phyloP scores from a whole-genome alignment of 2,113 vertebrate species.

The Pteropus alecto region DNA sequence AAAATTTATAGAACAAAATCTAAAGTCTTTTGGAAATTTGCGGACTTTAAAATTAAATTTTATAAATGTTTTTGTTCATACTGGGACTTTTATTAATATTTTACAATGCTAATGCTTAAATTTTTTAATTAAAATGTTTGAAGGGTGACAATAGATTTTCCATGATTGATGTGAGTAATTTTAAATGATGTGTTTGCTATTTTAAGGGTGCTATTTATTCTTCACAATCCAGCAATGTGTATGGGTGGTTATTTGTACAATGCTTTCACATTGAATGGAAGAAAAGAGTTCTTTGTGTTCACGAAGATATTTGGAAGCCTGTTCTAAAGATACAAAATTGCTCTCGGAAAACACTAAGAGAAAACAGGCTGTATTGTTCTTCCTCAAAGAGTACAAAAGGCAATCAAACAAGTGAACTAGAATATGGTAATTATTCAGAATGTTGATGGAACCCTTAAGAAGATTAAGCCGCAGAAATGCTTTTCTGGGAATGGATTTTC shows the following conservation, averaged over 20 bases:
- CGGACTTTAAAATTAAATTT: neutral
- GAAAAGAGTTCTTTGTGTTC: constrained; percentile 67
- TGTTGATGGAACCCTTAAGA: constrained; percentile 51
- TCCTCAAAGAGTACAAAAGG: constrained; percentile 59
- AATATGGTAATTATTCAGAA: constrained; percentile 71
- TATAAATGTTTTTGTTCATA: neutral
- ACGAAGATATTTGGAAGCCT: constrained; percentile 56
- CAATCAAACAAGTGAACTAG: constrained; percentile 62
- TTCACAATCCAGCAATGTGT: constrained; percentile 37
- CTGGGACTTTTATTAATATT: constrained; percentile 15
- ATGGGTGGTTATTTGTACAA: constrained; percentile 42
- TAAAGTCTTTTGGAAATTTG: neutral
- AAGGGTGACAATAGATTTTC: constrained; percentile 53
- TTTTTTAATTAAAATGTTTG: constrained; percentile 58
- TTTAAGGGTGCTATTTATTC: constrained; percentile 61
- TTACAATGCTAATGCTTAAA: constrained; percentile 38
- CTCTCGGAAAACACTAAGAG: constrained; percentile 52
- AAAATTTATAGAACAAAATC: neutral
- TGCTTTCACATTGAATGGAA: constrained; percentile 10
- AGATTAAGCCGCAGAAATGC: constrained; percentile 50
- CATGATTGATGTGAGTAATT: constrained; percentile 52
- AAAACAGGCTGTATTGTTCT: constrained; percentile 63
- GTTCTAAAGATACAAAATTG: constrained; percentile 61
- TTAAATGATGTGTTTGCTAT: constrained; percentile 61
- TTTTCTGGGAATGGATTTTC: constrained; percentile 22